These are phyloP conservation scores for Orthonychiurus folsomi DNA, from an alignment of 2,888 invertebrate genomes.

Conservation along the genomic window DNA sequence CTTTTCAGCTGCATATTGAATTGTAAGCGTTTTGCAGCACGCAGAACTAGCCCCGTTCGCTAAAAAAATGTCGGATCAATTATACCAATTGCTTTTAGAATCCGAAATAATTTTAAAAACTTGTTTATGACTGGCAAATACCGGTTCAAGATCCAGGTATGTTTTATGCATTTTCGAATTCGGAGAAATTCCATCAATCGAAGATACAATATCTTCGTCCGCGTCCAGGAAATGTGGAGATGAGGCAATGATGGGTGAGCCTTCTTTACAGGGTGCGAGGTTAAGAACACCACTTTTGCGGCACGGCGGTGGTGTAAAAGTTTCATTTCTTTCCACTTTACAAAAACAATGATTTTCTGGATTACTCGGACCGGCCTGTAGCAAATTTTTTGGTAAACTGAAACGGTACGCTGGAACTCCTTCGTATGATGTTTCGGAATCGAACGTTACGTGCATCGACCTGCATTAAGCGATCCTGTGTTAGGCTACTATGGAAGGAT, in stretches of 20 bases:
- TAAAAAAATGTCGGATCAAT: too few species aligned
- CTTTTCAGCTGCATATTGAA: constrained; percentile 20
- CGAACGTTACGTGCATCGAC: constrained; percentile 29
- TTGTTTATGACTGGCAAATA: constrained; percentile 3
- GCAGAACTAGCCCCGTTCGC: constrained; percentile 15
- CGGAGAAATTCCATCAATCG: constrained; percentile 13
- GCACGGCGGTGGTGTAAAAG: constrained; percentile 48
- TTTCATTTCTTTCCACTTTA: constrained; percentile 13
- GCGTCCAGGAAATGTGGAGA: constrained; percentile 17
- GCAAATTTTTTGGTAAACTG: constrained; percentile 18
- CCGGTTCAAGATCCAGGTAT: constrained; percentile 20
- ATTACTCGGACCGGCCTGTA: constrained; percentile 25
- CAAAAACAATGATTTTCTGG: constrained; percentile 28
- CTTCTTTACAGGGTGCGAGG: constrained; percentile 19
- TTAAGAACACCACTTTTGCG: constrained; percentile 19
- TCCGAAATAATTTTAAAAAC: too few species aligned
- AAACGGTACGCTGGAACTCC: constrained; percentile 34
- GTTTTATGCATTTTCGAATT: constrained; percentile 16
- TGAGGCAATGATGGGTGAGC: constrained; percentile 16
- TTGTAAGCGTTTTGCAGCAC: constrained; percentile 22
- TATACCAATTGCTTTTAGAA: too few species aligned
- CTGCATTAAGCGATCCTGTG: constrained; percentile 2
- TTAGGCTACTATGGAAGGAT: background rate
- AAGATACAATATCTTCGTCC: background rate
- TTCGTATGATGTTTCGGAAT: constrained; percentile 25